These are phyloP conservation scores for Rhincodon typus DNA, from an alignment of 2,797 vertebrate genomes.

Conservation along the genomic window DNA sequence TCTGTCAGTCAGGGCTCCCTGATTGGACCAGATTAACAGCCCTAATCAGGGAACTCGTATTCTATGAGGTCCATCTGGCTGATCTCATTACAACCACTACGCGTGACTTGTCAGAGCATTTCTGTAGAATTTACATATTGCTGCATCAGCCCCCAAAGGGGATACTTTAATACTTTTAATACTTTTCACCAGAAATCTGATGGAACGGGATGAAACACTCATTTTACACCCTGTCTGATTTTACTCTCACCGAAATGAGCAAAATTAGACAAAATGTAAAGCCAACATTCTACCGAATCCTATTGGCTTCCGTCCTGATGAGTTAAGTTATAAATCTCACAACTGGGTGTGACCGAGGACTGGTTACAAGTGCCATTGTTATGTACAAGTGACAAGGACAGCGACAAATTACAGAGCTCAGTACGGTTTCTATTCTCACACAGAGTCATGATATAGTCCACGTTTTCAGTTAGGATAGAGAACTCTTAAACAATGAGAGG, in stretches of 20 bases:
- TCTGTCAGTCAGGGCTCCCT: too few species aligned
- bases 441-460: background rate
- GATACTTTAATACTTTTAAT: background rate
- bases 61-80: too few species aligned
- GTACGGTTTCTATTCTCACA: background rate
- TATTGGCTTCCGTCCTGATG: background rate
- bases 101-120: accelerated
- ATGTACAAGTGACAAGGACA: background rate
- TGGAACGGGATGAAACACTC: background rate
- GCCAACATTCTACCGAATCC: background rate
- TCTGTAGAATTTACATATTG: background rate
- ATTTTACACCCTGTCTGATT: background rate
- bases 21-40: too few species aligned
- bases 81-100: too few species aligned
- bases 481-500: background rate
- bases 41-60: too few species aligned
- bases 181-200: background rate
- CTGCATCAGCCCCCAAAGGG: background rate
- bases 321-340: background rate
- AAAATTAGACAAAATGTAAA: background rate
- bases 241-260: background rate
- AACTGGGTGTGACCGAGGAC: too few species aligned
- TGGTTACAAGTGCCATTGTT: too few species aligned
- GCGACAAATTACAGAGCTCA: background rate
- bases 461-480: background rate